Evolutionary conservation across 2,888 invertebrate genomes (phyloP).

Genomic region (Pandemis heparana): DNA sequence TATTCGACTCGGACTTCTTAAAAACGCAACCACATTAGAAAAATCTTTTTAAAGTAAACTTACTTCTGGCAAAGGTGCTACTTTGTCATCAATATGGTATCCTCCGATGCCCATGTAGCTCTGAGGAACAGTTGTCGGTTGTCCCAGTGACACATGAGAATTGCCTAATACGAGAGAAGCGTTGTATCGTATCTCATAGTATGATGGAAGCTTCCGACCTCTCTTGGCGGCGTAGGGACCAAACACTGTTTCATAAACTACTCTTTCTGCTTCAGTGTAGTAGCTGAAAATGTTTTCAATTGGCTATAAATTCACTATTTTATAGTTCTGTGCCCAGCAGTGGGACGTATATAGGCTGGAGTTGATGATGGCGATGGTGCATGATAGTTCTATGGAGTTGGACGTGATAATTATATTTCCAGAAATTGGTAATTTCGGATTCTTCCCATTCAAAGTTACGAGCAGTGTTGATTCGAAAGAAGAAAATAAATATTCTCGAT

Average conservation of each 20-base stretch:
- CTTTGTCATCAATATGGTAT: constrained; percentile 51
- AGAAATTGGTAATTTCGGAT: no score
- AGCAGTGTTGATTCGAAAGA: no score
- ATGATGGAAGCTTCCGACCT: constrained; percentile 56
- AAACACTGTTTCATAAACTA: constrained; percentile 22
- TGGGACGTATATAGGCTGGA: no score
- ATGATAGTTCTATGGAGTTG: no score
- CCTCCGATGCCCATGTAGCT: constrained; percentile 47
- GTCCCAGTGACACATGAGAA: constrained; percentile 62
- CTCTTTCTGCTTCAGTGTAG: constrained; percentile 20
- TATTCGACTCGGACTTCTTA: no score
- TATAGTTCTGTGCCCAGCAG: no score
- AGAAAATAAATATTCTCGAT: no score
- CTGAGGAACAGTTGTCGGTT: constrained; percentile 49
- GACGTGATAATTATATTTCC: no score
- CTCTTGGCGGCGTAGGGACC: constrained; percentile 39
- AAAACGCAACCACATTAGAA: background rate
- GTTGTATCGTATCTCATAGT: constrained; percentile 58
- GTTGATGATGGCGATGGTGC: no score
- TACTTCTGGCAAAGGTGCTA: constrained; percentile 54
- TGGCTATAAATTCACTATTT: no score
- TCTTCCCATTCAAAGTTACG: no score
- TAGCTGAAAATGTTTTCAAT: background rate
- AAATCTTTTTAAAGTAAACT: constrained; percentile 15
- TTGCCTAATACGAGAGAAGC: constrained; percentile 67